Conservation (phyloP, 2,113 vertebrate species). For the Elanoides forficatus region DNA sequence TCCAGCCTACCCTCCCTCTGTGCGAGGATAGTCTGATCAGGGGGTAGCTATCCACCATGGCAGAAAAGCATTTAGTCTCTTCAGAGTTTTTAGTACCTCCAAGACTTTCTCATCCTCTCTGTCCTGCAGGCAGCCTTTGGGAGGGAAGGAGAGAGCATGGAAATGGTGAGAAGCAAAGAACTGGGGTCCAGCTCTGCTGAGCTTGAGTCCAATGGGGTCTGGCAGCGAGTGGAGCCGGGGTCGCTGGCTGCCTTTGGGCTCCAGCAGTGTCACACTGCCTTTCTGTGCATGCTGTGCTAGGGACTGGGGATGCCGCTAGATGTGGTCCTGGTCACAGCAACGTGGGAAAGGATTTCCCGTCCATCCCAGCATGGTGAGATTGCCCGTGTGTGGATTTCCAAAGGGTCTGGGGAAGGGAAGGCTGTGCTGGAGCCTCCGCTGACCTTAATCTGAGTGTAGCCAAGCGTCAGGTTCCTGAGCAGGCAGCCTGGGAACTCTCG, state of each 20-base stretch:
- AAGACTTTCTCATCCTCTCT: neutral
- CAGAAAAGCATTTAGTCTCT: neutral
- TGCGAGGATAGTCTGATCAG: neutral
- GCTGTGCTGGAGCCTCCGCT: neutral
- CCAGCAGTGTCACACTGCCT: rapidly evolving
- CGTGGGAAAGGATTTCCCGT: rapidly evolving
- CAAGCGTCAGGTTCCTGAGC: neutral
- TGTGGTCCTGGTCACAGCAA: neutral
- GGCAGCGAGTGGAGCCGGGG: neutral
- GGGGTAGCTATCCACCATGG: neutral
- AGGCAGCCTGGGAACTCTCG: neutral
- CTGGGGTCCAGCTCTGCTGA: neutral
- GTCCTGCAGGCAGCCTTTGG: neutral
- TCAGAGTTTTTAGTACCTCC: neutral
- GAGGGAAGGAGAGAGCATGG: neutral
- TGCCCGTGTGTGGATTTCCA: neutral
- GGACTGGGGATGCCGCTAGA: too few species aligned
- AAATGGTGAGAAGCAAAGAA: neutral
- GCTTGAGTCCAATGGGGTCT: rapidly evolving
- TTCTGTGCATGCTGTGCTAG: rapidly evolving
- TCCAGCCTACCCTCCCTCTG: neutral
- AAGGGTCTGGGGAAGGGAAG: neutral
- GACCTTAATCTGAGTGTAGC: neutral
- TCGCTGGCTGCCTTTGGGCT: too few species aligned
- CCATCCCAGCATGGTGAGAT: neutral